Evolutionary conservation across 2,113 vertebrate species (phyloP).

Genomic region (Lucifuga dentata): DNA sequence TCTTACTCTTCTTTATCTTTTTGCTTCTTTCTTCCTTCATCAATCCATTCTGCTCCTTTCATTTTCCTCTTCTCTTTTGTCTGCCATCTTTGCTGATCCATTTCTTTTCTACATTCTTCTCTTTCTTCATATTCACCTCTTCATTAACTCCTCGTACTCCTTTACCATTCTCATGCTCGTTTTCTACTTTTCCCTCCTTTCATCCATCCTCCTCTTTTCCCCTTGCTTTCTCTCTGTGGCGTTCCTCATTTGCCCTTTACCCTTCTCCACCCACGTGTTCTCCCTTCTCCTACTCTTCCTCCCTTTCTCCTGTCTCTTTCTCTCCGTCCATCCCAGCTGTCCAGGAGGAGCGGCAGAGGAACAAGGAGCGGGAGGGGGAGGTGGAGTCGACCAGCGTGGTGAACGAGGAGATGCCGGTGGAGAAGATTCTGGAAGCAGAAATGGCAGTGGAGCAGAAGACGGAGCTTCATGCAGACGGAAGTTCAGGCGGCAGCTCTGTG

Average conservation of each 20-base stretch:
- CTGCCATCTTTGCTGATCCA: no score
- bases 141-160: no score
- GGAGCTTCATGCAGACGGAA: conserved; percentile 89
- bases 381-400: conserved; percentile 86
- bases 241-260: not conserved
- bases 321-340: conserved; percentile 81
- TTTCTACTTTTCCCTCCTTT: not conserved
- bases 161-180: not conserved
- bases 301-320: conserved; percentile 14
- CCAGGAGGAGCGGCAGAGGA: conserved; percentile 93
- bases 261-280: not conserved
- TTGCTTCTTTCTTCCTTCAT: not conserved
- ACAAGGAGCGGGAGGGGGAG: conserved; percentile 89
- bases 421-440: conserved; percentile 94
- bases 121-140: no score
- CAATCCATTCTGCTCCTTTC: not conserved
- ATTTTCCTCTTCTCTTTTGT: no score
- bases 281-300: conserved; percentile 9
- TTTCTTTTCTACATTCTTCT: no score
- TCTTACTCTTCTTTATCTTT: conserved; percentile 11
- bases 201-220: not conserved
- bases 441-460: conserved; percentile 94
- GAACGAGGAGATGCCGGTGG: conserved; percentile 95
- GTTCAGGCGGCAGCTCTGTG: conserved; percentile 87
- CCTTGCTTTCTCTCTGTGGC: not conserved